Conservation (phyloP, 2,797 vertebrate species). For the Poecilia picta region DNA sequence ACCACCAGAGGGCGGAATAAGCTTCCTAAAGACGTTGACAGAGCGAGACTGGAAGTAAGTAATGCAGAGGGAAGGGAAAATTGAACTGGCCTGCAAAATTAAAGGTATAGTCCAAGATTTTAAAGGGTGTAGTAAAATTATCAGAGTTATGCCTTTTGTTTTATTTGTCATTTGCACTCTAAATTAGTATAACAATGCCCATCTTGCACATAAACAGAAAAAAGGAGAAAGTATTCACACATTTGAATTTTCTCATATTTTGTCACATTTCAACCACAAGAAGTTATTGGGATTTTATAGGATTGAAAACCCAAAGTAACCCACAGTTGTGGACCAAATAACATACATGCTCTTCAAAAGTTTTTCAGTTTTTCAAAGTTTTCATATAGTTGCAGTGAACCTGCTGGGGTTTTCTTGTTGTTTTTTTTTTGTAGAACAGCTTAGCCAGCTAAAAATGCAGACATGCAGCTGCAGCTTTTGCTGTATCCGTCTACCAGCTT, state of each 20-base stretch:
- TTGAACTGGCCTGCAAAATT: not conserved
- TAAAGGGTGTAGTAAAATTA: not conserved
- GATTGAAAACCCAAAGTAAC: not conserved
- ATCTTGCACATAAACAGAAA: not conserved
- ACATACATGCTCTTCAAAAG: not conserved
- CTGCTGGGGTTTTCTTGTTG: not conserved
- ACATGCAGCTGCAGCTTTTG: not conserved
- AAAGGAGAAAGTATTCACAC: not conserved
- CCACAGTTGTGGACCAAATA: not conserved
- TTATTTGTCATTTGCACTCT: not conserved
- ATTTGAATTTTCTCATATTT: not conserved
- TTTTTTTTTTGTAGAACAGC: not conserved
- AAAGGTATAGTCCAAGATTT: not conserved
- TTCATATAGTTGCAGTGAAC: not conserved
- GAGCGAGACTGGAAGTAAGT: slow-evolving; percentile 93
- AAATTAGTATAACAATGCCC: not conserved
- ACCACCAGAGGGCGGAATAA: slow-evolving; percentile 94
- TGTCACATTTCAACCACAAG: not conserved
- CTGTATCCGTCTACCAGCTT: not conserved
- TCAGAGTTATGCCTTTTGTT: not conserved
- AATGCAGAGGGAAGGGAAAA: not conserved
- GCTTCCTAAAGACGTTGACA: slow-evolving; percentile 94
- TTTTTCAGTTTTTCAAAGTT: not conserved
- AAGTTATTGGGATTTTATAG: not conserved
- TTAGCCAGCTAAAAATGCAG: not conserved